Evolutionary conservation across 1,140 invertebrate species (phyloP), one percentile per base, ranked within the genome.

Genomic region (Bombus sylvicola): DNA sequence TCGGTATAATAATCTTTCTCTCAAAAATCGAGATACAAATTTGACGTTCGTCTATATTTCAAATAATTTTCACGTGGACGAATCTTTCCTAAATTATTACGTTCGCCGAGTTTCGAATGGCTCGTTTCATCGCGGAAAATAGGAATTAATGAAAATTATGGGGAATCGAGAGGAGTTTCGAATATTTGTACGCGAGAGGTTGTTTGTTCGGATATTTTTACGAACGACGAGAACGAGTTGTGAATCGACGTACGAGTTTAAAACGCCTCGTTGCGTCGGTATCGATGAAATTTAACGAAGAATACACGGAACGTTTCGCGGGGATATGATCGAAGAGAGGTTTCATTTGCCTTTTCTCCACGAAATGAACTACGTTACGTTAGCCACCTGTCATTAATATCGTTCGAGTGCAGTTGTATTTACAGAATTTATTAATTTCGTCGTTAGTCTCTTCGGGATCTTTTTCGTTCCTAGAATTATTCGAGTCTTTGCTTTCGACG

Each of bases 201-300:
- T 31, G n/a, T 66, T 66, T 66, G 62, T 31, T 18, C 28, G 66
- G 15, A 6, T 68, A 68, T 34, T 68, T 68, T 68, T 68, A 34
- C 31, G 15, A 34, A 68, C 31, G 31, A 22, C 18, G 31, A 34
- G 31, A 34, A 68, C 31, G 31, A 22, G 18, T 37, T 68, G 15
- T 1, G 31, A 34, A 22, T 6, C 15, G 64, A 66, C 31, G 71
- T 41, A 22, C 71, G 41, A 18, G 8, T 41, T 53, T 41, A 31
- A 57, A 57, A 13, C 73, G 37, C 10, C 22, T 13, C 31, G 64
- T 66, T 62, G n/a, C n/a, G 2, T 18, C n/a, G 6, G 31, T 39
- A 39, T 37, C 31, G 66, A 68, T 69, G 34, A 57, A 76, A 76
- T 59, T 76, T 59, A 15, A 76, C 59, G 31, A 59, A 59, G 47